phyloP scores from a whole-genome alignment of 1,140 invertebrate genomes.

The Drosophila dunni region DNA sequence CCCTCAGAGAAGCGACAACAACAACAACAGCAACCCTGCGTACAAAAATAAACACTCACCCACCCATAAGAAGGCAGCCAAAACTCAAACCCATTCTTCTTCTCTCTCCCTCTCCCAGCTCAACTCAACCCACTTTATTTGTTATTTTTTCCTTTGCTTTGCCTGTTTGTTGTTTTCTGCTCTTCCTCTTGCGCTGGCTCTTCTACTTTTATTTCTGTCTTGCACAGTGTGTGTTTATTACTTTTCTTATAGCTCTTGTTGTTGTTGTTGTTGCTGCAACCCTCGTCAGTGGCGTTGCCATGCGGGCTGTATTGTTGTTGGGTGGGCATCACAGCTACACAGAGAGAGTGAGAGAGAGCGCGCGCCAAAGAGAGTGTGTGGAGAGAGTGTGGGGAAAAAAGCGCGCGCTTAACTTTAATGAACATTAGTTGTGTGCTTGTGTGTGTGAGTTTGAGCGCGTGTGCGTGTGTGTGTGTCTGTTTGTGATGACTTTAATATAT shows the following conservation, averaged over 20 bases:
- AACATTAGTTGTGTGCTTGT: constrained; percentile 31
- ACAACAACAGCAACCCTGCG: constrained; percentile 49
- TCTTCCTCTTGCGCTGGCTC: constrained; percentile 9
- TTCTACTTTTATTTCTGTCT: constrained; percentile 33
- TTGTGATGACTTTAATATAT: constrained; percentile 27
- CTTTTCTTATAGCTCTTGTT: constrained; percentile 39
- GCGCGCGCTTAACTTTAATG: constrained; percentile 64
- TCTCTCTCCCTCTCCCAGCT: no score
- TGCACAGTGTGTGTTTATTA: constrained; percentile 61
- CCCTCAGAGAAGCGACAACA: constrained; percentile 3
- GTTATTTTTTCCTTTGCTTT: constrained; percentile 15
- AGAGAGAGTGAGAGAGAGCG: constrained; percentile 8
- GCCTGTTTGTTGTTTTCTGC: constrained; percentile 9
- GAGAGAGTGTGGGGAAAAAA: constrained; percentile 7
- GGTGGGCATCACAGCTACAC: constrained; percentile 14
- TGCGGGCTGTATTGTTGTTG: constrained; percentile 37
- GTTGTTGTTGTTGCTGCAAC: constrained; percentile 41
- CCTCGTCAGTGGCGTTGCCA: constrained; percentile 56
- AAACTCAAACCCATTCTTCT: constrained; percentile 3
- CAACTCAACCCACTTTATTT: constrained; percentile 28
- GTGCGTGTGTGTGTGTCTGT: constrained; percentile 10
- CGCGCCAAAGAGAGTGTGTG: not conserved
- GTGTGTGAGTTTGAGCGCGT: constrained; percentile 14
- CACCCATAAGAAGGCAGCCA: constrained; percentile 12
- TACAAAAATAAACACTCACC: constrained; percentile 69